Conservation (phyloP, 2,113 vertebrate genomes). For the Perognathus longimembris region DNA sequence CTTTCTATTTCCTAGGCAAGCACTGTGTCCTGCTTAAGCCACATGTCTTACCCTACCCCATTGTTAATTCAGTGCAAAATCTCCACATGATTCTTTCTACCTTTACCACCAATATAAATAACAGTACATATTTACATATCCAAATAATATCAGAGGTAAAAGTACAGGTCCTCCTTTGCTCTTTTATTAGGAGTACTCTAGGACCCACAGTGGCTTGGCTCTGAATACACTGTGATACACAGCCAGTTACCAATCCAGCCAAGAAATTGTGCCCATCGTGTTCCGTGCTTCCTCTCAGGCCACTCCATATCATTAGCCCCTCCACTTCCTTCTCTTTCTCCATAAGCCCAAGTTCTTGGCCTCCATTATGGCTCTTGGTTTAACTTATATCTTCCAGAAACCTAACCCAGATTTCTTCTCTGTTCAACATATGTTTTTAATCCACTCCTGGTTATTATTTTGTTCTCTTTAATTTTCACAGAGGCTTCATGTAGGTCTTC, state of each 20-base stretch:
- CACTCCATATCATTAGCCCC: background rate
- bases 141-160: background rate
- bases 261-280: background rate
- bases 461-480: conserved; percentile 6
- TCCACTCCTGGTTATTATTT: background rate
- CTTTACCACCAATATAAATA: background rate
- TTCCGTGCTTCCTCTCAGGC: background rate
- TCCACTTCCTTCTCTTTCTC: background rate
- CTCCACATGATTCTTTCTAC: background rate
- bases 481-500: background rate
- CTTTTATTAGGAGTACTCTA: background rate
- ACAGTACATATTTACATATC: background rate
- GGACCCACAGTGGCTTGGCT: background rate
- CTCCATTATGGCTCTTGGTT: background rate
- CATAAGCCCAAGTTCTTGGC: background rate
- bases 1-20: no score
- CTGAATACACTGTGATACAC: background rate
- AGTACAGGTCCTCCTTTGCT: background rate
- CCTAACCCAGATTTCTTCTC: background rate
- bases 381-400: background rate
- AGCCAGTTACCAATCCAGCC: background rate
- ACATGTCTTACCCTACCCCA: background rate
- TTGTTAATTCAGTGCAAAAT: conserved; percentile 1
- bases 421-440: conserved; percentile 26
- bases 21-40: no score